Conservation (phyloP, 1,140 invertebrate species). For the Lordiphosa collinella region DNA sequence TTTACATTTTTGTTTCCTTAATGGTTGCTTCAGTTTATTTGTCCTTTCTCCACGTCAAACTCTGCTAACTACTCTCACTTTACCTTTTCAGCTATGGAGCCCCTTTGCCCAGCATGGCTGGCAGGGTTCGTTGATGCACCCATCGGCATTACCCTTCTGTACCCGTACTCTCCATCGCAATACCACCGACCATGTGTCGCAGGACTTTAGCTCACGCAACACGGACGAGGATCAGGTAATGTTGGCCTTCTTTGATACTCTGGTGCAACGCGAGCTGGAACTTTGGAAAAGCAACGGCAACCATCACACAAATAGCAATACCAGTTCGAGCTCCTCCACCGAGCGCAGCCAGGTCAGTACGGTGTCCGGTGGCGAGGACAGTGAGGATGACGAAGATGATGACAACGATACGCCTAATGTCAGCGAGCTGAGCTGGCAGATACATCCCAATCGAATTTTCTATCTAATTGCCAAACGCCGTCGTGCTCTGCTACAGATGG, state of each 20-base stretch:
- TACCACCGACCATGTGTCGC: conserved; percentile 89
- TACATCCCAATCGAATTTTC: conserved; percentile 71
- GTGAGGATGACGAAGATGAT: conserved; percentile 30
- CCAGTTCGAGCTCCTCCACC: conserved; percentile 28
- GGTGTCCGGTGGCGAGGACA: conserved; percentile 18
- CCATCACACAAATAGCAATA: conserved; percentile 20
- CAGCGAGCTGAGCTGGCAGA: conserved; percentile 61
- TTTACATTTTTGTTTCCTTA: too few species aligned
- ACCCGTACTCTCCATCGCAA: conserved; percentile 91
- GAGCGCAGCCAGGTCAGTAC: conserved; percentile 30
- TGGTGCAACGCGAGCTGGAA: conserved; percentile 94
- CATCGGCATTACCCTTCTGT: conserved; percentile 83
- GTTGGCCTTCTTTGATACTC: conserved; percentile 97
- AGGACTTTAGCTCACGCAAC: conserved; percentile 90
- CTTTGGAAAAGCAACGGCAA: conserved; percentile 82
- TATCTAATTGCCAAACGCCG: conserved; percentile 78
- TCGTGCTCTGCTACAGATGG: conserved; percentile 61
- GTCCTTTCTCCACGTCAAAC: too few species aligned
- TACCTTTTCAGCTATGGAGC: conserved; percentile 86
- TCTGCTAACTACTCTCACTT: too few species aligned
- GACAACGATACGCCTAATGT: conserved; percentile 50
- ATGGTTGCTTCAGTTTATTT: too few species aligned
- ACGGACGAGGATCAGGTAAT: conserved; percentile 94
- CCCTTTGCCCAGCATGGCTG: conserved; percentile 84
- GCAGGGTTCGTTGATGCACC: conserved; percentile 81